Percentiles rank a stretch among this genome's conserved stretches.
Evolutionary conservation across 2,888 invertebrate genomes (phyloP).

Genomic region (Stenolophus ochropezus): DNA sequence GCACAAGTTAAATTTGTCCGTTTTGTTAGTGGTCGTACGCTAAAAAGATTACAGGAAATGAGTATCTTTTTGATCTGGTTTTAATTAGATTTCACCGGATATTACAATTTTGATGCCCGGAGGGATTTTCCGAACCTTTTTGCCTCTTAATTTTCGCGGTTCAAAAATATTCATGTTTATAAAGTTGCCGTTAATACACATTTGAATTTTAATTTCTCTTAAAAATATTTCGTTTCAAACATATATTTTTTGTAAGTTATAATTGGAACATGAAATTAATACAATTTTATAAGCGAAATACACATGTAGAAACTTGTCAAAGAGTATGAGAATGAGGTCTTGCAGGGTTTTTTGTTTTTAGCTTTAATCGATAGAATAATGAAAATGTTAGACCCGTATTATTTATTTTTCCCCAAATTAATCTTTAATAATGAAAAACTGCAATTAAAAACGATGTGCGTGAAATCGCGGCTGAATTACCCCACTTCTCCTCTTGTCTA

Average conservation of each 20-base stretch:
- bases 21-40: neutral
- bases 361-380: too few relatives aligned
- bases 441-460: too few relatives aligned
- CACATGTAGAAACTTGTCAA: too few relatives aligned
- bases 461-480: too few relatives aligned
- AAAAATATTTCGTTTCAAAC: neutral
- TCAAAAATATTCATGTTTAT: conserved; percentile 22
- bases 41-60: conserved; percentile 43
- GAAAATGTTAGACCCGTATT: too few relatives aligned
- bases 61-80: conserved; percentile 41
- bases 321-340: too few relatives aligned
- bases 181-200: neutral
- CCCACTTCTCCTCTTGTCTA: too few relatives aligned
- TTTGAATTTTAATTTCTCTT: conserved; percentile 14
- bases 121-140: conserved; percentile 21
- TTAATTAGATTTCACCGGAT: conserved; percentile 52
- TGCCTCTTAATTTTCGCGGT: conserved; percentile 13
- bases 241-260: neutral
- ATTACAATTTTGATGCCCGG: conserved; percentile 25
- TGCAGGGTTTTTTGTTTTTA: too few relatives aligned
- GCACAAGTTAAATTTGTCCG: conserved; percentile 43
- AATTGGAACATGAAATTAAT: too few relatives aligned
- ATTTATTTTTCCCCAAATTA: too few relatives aligned
- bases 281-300: too few relatives aligned
- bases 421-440: too few relatives aligned